Percentiles rank a stretch among this genome's conserved stretches.
These are phyloP conservation scores for Zhengitettix transpicula DNA, from an alignment of 2,888 invertebrate species.

Conservation along the genomic window DNA sequence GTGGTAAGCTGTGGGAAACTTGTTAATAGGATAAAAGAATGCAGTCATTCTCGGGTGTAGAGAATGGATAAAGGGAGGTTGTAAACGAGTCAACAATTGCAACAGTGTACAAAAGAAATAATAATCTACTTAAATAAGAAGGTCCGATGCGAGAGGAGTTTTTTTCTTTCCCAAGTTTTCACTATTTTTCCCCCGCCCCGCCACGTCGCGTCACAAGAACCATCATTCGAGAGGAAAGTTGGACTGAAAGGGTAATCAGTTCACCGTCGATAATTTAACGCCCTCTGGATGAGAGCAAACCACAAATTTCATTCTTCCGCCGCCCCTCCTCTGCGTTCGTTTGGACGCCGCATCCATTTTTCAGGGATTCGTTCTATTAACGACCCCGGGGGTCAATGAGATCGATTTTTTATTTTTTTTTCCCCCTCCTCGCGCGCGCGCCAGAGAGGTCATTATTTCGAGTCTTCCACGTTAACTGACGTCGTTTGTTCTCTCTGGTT, in stretches of 20 bases:
- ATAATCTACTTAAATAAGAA: background rate
- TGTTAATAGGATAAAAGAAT: no score
- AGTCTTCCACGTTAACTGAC: background rate
- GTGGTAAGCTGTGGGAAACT: no score
- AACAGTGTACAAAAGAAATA: no score
- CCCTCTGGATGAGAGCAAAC: no score
- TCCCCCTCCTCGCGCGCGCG: background rate
- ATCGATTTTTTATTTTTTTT: background rate
- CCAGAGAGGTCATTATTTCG: background rate
- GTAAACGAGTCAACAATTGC: no score
- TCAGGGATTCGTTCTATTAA: background rate
- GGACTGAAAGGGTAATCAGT: background rate
- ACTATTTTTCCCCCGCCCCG: background rate
- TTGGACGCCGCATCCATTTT: background rate
- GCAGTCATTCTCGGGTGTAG: no score
- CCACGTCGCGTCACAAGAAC: background rate
- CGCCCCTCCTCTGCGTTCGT: background rate
- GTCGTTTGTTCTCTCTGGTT: background rate
- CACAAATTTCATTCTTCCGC: background rate
- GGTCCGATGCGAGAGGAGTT: background rate
- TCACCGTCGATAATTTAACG: background rate
- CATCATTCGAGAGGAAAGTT: background rate
- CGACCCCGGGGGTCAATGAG: background rate
- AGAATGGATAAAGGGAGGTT: no score
- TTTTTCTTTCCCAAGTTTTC: no score